Conservation (phyloP, 2,888 invertebrate genomes). For the Adineta ricciae region DNA sequence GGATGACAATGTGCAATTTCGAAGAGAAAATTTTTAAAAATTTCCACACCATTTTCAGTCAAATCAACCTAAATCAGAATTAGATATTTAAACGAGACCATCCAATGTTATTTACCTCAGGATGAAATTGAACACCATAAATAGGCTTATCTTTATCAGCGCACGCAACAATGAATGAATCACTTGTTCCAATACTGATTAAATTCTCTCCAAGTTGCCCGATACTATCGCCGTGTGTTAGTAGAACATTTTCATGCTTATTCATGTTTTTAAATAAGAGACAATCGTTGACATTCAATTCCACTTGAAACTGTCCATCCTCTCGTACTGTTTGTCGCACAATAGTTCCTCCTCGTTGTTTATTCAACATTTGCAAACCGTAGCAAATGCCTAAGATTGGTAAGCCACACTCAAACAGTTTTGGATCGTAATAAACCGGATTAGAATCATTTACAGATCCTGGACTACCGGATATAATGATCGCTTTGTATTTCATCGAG, state of each 20-base stretch:
- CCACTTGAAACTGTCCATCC: conserved; percentile 81
- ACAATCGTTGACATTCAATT: conserved; percentile 60
- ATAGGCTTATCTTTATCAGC: conserved; percentile 59
- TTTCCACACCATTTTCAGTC: conserved; percentile 75
- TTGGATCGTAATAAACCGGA: conserved; percentile 6
- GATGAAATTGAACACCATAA: conserved; percentile 90
- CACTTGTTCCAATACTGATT: background rate
- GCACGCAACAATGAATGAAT: conserved; percentile 5
- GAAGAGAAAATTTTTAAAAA: conserved; percentile 86
- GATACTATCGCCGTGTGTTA: conserved; percentile 94
- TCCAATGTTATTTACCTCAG: conserved; percentile 57
- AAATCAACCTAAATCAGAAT: conserved; percentile 49
- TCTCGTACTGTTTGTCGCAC: conserved; percentile 74
- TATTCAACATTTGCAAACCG: conserved; percentile 72
- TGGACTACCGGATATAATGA: background rate
- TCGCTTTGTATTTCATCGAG: background rate
- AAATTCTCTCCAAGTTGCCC: background rate
- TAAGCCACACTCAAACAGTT: background rate
- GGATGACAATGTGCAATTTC: conserved; percentile 76
- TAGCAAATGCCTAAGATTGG: conserved; percentile 12
- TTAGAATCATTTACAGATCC: background rate
- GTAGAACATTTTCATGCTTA: conserved; percentile 67
- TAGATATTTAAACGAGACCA: no score
- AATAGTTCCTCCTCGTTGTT: conserved; percentile 87
- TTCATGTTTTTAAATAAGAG: conserved; percentile 58